Evolutionary conservation across 2,888 invertebrate genomes (phyloP), one percentile per base, ranked within the genome.

Genomic region (Clostera curtula): DNA sequence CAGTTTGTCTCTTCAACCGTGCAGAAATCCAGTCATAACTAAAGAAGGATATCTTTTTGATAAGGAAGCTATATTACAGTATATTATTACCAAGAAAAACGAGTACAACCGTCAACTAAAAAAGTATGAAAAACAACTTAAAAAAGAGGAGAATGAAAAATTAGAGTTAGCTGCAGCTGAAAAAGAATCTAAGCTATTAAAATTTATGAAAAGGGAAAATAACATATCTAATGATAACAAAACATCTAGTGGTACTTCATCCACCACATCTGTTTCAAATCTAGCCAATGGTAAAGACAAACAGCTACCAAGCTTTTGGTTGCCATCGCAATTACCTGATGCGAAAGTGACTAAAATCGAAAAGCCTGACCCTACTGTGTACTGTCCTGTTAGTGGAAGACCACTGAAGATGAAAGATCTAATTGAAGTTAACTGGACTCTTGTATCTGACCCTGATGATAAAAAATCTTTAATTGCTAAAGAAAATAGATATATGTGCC

Each of bases 401-500:
- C 91, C 93, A 2, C 69, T 99, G 11, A 95, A 93, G 74, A 86
- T 93, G 53, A 98, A 98, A 62, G 97, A 98, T 71, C 84, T 99
- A 16, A 91, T 98, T 48, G 89, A 93, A 47, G 91, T 99, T 0
- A 95, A 96, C 59, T 99, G 99, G 84, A 97, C 95, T 0, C 82
- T 91, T 34, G 91, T 97, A 0, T 93, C 93, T 36, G 96, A 96
- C 70, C 92, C 94, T 0, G 92, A 93, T 61, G 92, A 92, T 43
- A 95, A 93, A 49, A 92, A 92, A 49, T 92, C 96, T 1, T 76
- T 97, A 14, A 95, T 97, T 43, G 88, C 92, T 0, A 96, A 94
- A 69, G 91, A 94, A 64, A 95, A 93, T 42, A 88, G 98, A 48
- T 99, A 97, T 65, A 97, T 97, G 91, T 99, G 99, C 68, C 95